Base-by-base conservation (phyloP, 1,140 invertebrate genomes). In the Lineus longissimus region DNA sequence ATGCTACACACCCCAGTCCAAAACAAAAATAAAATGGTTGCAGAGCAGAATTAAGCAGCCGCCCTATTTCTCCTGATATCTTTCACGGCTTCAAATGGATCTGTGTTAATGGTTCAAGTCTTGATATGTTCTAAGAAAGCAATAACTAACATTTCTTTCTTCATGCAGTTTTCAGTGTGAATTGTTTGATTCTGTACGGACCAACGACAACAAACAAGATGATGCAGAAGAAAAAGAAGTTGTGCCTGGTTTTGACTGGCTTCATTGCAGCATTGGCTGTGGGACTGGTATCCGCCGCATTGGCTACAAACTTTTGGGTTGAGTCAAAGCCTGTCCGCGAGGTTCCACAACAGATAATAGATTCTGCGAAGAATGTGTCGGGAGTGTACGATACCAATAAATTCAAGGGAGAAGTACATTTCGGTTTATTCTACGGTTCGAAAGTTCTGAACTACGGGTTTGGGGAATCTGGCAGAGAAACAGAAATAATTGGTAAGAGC, bases 301-400 rank as follows among this genome's bases (percentile, higher is more conserved):
- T 96, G 61, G 91, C 90, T 0, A 95, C 93, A 0, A 90, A 92
- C 70, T 88, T 91, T 70, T 97, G 94, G 94, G 87, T 93, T 0
- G 87, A 88, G 31, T 90, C 92, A 0, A 85, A 83, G 63, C 90
- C 92, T 1, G 86, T 86, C 54, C 80, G 88, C 63, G 84, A 85
- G 0, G 84, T 84, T 0, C 59, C 70, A 17, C n/a, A 63, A 51
- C 47, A 69, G 63, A 40, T 45, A 62, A 66, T 70, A 47, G 0
- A 31, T 66, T 58, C 1, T 19, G 47, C n/a, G 47, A 4, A 23
- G 47, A n/a, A 51, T 23, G n/a, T 7, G 19, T 51, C 47, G 6
- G 47, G 47, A 51, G 4, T 36, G 4, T 51, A 51, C n/a, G 47
- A 19, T 22, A 29, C 17, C 11, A 56, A 41, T 73, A 86, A 89